Evolutionary conservation across 2,888 invertebrate species (phyloP), one percentile per base, ranked within the genome.

Genomic region (Tiphia femorata): DNA sequence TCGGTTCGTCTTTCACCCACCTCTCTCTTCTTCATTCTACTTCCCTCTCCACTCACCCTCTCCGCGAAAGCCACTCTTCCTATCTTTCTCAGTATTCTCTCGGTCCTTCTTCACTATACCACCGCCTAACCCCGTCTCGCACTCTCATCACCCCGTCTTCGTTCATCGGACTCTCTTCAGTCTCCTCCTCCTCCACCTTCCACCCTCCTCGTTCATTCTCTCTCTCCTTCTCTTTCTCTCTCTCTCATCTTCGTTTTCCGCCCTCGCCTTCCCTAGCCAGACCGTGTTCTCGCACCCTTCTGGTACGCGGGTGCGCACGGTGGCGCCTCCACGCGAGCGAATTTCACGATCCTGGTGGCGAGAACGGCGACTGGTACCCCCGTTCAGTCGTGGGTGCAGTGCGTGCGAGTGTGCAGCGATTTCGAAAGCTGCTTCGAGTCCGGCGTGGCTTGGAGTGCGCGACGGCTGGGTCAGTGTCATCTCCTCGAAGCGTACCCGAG

Each of bases 381-480:
- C 63, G 62, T 69, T 69, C 64, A 69, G 69, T 69, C 69, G 69
- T 69, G 64, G 69, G 69, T 69, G 77, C 79, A 81, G 83, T 82
- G 82, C 79, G 82, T 80, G 79, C 75, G 76, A 78, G 77, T 72
- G 75, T 75, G 76, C 79, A 78, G 76, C 72, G 74, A 72, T 71
- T 68, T 54, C 73, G 73, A 67, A 68, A 74, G 72, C 73, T 72
- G 72, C 70, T 73, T 60, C 53, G 56, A 64, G 49, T 64, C 58
- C 65, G 67, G 60, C 64, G 65, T 63, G 59, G 56, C 61, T 67
- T 65, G 65, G 62, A 74, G 77, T 76, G 78, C 76, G 75, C 76
- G 75, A 73, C 72, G 42, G 73, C 73, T 76, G 75, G 74, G 72
- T 71, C 72, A 74, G 72, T 67, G 67, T 64, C 43, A 54, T 67